phyloP scores from a whole-genome alignment of 2,797 vertebrate species.

The Emydoidea blandingii region DNA sequence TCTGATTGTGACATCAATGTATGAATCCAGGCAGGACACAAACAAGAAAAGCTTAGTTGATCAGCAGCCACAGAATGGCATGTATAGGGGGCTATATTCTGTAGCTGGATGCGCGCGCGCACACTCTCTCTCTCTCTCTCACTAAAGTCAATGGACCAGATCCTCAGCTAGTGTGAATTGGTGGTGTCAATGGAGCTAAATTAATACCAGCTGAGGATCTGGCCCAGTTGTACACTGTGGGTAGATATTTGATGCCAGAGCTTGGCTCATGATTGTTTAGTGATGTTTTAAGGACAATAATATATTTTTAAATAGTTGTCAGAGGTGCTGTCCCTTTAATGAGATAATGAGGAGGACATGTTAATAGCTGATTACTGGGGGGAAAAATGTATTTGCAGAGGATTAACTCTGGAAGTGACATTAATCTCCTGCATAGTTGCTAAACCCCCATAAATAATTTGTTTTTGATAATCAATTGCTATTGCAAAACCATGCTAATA shows the following conservation, averaged over 20 bases:
- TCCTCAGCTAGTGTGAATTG: neutral
- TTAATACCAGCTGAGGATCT: neutral
- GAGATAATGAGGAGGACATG: conserved; percentile 57
- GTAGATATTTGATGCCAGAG: neutral
- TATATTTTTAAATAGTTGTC: conserved; percentile 1
- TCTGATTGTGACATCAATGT: neutral
- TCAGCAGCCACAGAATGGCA: neutral
- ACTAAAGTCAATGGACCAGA: neutral
- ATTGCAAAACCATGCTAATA: conserved; percentile 52
- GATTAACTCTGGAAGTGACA: conserved; percentile 62
- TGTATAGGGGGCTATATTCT: neutral
- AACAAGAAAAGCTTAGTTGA: neutral
- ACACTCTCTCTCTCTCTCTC: neutral
- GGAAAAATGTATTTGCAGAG: conserved; percentile 53
- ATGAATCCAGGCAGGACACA: neutral
- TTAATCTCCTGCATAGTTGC: conserved; percentile 66
- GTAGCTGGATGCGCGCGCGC: neutral
- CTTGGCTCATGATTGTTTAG: neutral
- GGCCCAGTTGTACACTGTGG: neutral
- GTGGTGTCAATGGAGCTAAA: neutral
- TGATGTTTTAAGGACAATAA: conserved; percentile 28
- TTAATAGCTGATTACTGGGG: conserved; percentile 68
- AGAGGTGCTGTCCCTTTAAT: conserved; percentile 39
- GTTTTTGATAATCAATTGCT: conserved; percentile 77
- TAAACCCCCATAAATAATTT: conserved; percentile 76